Conservation (phyloP, 1,140 invertebrate genomes). For the Hycleus phaleratus region DNA sequence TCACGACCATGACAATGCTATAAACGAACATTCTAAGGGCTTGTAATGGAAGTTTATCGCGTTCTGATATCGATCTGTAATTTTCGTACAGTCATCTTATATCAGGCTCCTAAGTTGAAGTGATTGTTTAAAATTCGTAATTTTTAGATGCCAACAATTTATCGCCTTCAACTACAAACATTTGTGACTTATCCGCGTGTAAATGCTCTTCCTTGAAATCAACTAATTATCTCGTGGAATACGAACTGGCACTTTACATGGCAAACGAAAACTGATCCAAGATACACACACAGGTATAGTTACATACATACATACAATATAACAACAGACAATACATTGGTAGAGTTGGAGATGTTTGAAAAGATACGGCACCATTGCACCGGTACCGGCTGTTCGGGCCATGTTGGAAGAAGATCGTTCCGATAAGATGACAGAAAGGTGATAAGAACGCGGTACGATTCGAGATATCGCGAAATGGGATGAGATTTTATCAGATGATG, state of each 20-base stretch:
- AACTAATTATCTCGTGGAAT: constrained; percentile 6
- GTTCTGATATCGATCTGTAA: too few relatives aligned
- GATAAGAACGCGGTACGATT: constrained; percentile 22
- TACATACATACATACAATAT: not conserved
- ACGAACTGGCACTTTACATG: constrained; percentile 12
- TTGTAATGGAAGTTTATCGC: too few relatives aligned
- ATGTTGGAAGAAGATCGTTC: constrained; percentile 19
- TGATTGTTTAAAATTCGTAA: too few relatives aligned
- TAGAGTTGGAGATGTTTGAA: constrained; percentile 6
- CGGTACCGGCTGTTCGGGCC: constrained; percentile 13
- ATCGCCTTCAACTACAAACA: too few relatives aligned
- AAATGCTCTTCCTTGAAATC: too few relatives aligned
- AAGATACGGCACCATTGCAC: constrained; percentile 11
- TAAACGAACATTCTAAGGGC: too few relatives aligned
- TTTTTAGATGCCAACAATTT: too few relatives aligned
- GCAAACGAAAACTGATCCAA: constrained; percentile 10
- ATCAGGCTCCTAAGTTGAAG: too few relatives aligned
- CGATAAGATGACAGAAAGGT: constrained; percentile 19
- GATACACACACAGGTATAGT: not conserved
- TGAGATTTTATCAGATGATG: constrained; percentile 22
- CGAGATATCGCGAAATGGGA: constrained; percentile 26
- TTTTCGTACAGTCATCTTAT: too few relatives aligned
- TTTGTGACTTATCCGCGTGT: too few relatives aligned
- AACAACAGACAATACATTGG: constrained; percentile 12
- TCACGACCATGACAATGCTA: not conserved